phyloP scores from a whole-genome alignment of 2,797 vertebrate genomes.

The Cyclopterus lumpus region DNA sequence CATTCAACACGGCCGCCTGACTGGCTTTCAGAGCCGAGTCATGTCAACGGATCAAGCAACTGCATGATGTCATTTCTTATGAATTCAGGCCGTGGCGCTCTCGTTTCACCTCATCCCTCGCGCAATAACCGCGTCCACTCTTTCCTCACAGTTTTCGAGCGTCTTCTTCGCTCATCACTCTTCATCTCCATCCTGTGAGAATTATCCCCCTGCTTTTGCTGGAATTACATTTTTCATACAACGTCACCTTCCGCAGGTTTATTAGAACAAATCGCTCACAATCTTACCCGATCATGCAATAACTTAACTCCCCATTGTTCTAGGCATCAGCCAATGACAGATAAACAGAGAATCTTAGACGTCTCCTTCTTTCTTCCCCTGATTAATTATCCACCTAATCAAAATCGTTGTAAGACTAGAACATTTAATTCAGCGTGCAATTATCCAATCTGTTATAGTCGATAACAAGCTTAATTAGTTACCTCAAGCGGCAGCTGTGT shows the following conservation, averaged over 20 bases:
- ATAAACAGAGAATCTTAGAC: slow-evolving; percentile 62
- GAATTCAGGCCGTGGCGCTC: slow-evolving; percentile 42
- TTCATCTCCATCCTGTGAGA: background rate
- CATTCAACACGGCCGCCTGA: slow-evolving; percentile 47
- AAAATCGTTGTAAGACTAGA: slow-evolving; percentile 63
- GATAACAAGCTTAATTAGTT: slow-evolving; percentile 78
- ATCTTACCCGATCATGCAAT: slow-evolving; percentile 54
- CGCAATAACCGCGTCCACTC: background rate
- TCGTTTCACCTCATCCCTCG: slow-evolving; percentile 5
- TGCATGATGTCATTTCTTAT: slow-evolving; percentile 54
- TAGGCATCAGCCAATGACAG: slow-evolving; percentile 61
- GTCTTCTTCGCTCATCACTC: background rate
- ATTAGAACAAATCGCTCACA: slow-evolving; percentile 50
- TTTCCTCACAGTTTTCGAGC: background rate
- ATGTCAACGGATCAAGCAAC: slow-evolving; percentile 54
- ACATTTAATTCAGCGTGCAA: slow-evolving; percentile 68
- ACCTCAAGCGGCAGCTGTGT: slow-evolving; percentile 50
- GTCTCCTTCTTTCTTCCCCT: slow-evolving; percentile 46
- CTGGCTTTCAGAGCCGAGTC: slow-evolving; percentile 30
- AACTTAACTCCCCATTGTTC: slow-evolving; percentile 65
- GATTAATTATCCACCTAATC: slow-evolving; percentile 76
- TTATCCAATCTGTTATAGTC: slow-evolving; percentile 70
- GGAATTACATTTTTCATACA: background rate
- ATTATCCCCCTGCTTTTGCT: background rate
- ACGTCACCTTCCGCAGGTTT: slow-evolving; percentile 21